phyloP scores from a whole-genome alignment of 1,140 invertebrate species.

The Zaprionus taronus region DNA sequence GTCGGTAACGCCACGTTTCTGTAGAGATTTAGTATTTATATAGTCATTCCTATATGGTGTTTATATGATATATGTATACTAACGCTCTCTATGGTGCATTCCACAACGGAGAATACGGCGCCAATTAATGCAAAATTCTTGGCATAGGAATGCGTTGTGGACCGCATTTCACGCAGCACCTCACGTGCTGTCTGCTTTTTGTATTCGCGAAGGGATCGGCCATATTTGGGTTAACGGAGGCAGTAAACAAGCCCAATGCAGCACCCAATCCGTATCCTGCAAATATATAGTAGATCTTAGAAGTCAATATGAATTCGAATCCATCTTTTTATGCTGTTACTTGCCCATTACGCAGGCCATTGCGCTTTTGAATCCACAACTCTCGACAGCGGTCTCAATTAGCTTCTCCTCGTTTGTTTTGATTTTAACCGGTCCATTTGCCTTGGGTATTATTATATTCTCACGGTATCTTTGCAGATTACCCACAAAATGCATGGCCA shows the following conservation, averaged over 20 bases:
- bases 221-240: constrained; percentile 96
- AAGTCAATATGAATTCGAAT: background rate
- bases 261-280: constrained; percentile 96
- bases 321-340: constrained; percentile 23
- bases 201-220: constrained; percentile 88
- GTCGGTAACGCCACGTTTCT: constrained; percentile 96
- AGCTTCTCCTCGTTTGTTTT: constrained; percentile 95
- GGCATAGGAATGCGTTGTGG: constrained; percentile 94
- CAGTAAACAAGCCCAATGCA: constrained; percentile 97
- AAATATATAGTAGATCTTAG: constrained; percentile 50
- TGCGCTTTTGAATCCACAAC: constrained; percentile 95
- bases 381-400: constrained; percentile 94
- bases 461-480: constrained; percentile 89
- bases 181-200: constrained; percentile 93
- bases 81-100: constrained; percentile 96
- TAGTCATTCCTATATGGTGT: background rate
- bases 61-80: constrained; percentile 57
- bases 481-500: constrained; percentile 88
- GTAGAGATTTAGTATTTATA: constrained; percentile 24
- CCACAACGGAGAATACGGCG: constrained; percentile 95
- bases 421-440: constrained; percentile 90
- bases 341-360: constrained; percentile 96
- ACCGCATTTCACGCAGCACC: constrained; percentile 96
- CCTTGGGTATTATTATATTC: constrained; percentile 92
- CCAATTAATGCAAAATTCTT: constrained; percentile 99